Base-by-base conservation (phyloP, 2,797 vertebrate species). In the Ambastaia sidthimunki region DNA sequence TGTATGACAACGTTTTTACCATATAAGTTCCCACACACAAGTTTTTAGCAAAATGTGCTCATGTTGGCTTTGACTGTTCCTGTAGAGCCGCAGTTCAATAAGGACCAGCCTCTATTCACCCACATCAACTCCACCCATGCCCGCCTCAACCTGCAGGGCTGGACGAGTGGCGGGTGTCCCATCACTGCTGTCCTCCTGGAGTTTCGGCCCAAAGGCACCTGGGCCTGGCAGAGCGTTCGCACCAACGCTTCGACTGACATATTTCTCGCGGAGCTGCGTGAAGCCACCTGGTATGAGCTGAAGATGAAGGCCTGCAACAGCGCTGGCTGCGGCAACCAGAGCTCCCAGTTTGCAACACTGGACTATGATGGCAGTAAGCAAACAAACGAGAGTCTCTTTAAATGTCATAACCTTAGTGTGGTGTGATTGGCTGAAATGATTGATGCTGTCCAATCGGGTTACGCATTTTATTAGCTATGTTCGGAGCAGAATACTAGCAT, bases 251-350 rank as follows among this genome's bases (percentile, higher is more conserved):
- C 96, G 0, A 83, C 91, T 1, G 97, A 98, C 80, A 94, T 99
- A 75, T 98, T 98, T 89, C 94, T 99, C 82, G 96, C 96, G 0
- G 98, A 99, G 83, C 93, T 99, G 82, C 96, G 96, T 0, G 98
- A 99, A 90, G 98, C 97, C 80, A 98, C 97, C 1, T 99, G 98
- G 98, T 99, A 99, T 0, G 98, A 99, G 90, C 91, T 99, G 77
- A 97, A 98, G 89, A 98, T 98, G 97, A 95, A 97, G 88, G 96
- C 96, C 0, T 99, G 98, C 84, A 99, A 99, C 94, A 99, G 97
- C 0, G 98, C 98, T 0, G 98, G 98, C 90, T 99, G 98, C 55
- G 97, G 97, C 67, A 99, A 99, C 74, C 96, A 99, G 93, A 97
- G 93, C 16, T 80, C 96, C 1, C 96, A 97, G 90, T 99, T 99